Conservation (phyloP, 1,140 invertebrate species). For the Coenobita brevimanus region DNA sequence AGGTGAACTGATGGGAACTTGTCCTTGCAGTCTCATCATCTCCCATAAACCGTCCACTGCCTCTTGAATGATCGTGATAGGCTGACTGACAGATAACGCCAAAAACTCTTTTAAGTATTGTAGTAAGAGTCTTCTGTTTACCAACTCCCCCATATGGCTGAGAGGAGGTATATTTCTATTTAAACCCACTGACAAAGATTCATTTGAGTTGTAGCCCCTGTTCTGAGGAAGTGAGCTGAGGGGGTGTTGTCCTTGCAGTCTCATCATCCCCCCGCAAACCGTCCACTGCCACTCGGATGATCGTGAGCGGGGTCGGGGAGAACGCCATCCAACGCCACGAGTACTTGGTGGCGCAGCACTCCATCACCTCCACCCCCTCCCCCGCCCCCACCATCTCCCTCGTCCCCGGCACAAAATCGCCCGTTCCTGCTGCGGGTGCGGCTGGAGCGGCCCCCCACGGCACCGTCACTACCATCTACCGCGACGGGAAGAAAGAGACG, state of each 20-base stretch:
- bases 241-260: conserved; percentile 21
- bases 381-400: conserved; percentile 49
- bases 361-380: conserved; percentile 60
- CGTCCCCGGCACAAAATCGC: conserved; percentile 55
- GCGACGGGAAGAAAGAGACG: conserved; percentile 76
- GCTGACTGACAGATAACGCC: too few relatives aligned
- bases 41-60: too few relatives aligned
- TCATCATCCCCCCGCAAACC: conserved; percentile 68
- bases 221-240: too few relatives aligned
- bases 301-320: conserved; percentile 68
- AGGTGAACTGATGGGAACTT: too few relatives aligned
- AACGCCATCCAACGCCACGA: conserved; percentile 66
- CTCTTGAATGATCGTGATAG: too few relatives aligned
- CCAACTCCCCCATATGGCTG: too few relatives aligned
- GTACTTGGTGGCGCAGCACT: conserved; percentile 57
- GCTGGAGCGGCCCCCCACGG: conserved; percentile 37
- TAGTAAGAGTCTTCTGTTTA: too few relatives aligned
- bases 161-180: too few relatives aligned
- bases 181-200: too few relatives aligned
- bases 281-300: conserved; percentile 60
- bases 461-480: conserved; percentile 70
- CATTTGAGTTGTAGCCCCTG: too few relatives aligned
- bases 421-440: conserved; percentile 54
- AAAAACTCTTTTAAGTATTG: too few relatives aligned
- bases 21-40: too few relatives aligned